A percentile compares a stretch with the other conserved stretches of the same genome.
These are phyloP conservation scores for Chelon auratus DNA, from an alignment of 2,797 vertebrate genomes.

Conservation along the genomic window DNA sequence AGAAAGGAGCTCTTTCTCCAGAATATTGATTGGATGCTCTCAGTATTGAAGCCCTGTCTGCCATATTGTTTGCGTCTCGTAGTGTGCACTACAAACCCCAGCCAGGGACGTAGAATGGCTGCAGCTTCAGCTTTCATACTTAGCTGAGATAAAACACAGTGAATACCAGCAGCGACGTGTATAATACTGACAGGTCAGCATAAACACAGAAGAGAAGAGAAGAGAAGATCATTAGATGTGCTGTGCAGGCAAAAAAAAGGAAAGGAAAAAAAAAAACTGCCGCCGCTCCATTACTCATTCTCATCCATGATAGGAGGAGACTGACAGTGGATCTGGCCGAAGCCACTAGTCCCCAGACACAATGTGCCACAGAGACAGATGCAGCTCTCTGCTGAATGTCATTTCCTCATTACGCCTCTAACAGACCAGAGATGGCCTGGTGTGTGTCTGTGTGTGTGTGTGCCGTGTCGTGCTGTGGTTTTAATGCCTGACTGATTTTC, in stretches of 20 bases:
- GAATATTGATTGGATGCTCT: slow-evolving; percentile 73
- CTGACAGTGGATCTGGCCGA: slow-evolving; percentile 56
- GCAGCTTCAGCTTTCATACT: slow-evolving; percentile 21
- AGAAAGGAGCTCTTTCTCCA: slow-evolving; percentile 60
- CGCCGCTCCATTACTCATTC: slow-evolving; percentile 38
- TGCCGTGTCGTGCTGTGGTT: slow-evolving; percentile 4
- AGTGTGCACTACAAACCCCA: slow-evolving; percentile 38
- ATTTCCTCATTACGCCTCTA: slow-evolving; percentile 72
- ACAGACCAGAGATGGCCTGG: slow-evolving; percentile 47
- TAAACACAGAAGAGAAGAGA: slow-evolving; percentile 9
- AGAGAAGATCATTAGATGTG: slow-evolving; percentile 6
- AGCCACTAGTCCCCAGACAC: slow-evolving; percentile 49
- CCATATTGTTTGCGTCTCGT: slow-evolving; percentile 43
- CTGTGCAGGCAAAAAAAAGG: slow-evolving; percentile 2
- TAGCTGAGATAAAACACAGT: slow-evolving; percentile 21
- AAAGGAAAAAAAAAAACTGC: neutral
- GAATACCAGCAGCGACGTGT: slow-evolving; percentile 27
- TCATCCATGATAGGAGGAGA: slow-evolving; percentile 27
- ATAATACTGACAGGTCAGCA: slow-evolving; percentile 49
- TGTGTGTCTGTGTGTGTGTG: slow-evolving; percentile 8
- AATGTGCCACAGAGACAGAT: slow-evolving; percentile 56
- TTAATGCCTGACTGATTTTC: slow-evolving; percentile 13
- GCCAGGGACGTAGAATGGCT: slow-evolving; percentile 33
- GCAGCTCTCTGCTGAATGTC: slow-evolving; percentile 69
- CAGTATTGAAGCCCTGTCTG: slow-evolving; percentile 40